Base-by-base conservation (phyloP, 2,888 invertebrate genomes). In the Pecten maximus region DNA sequence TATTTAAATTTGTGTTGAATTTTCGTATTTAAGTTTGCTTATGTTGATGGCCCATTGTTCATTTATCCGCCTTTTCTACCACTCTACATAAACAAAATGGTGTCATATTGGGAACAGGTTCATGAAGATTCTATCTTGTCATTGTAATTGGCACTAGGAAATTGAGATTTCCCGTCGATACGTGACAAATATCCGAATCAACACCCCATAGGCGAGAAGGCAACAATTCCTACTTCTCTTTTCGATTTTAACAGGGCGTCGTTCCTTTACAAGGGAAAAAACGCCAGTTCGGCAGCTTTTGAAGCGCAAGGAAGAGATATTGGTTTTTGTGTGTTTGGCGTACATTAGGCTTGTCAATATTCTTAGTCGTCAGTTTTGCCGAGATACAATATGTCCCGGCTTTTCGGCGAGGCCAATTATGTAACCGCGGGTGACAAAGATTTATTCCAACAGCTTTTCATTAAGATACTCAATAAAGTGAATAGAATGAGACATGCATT, bases 391-490 rank as follows among this genome's bases (percentile, higher is more conserved):
- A 74, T 74, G 74, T 74, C 74, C 74, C 74, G 74, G 74, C 74
- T 35, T 74, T 74, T 74, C 74, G 74, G 74, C 28, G 74, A 28
- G 74, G 74, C 74, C 74, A 74, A 74, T 74, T 74, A 74, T 74
- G 74, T 74, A 74, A 74, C 74, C 74, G 35, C 35, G 0, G 74
- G 74, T 74, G 74, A 74, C 74, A 74, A 28, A 74, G 74, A 74
- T 74, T 74, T 74, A 74, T 74, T 74, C 35, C 35, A 74, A 74
- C 74, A 74, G 74, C 74, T 74, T 74, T 74, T 74, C 74, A 74
- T 74, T 74, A 74, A 28, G 74, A 74, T 74, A 74, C 74, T 74
- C 74, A 74, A 74, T 74, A 74, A 74, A 74, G 74, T 74, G 74
- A 35, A 74, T 35, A 74, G 35, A 35, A n/a, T n/a, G 35, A 28